A percentile compares a stretch with the other conserved stretches of the same genome.
Evolutionary conservation across 2,888 invertebrate genomes (phyloP).

Genomic region (Thymelicus sylvestris): DNA sequence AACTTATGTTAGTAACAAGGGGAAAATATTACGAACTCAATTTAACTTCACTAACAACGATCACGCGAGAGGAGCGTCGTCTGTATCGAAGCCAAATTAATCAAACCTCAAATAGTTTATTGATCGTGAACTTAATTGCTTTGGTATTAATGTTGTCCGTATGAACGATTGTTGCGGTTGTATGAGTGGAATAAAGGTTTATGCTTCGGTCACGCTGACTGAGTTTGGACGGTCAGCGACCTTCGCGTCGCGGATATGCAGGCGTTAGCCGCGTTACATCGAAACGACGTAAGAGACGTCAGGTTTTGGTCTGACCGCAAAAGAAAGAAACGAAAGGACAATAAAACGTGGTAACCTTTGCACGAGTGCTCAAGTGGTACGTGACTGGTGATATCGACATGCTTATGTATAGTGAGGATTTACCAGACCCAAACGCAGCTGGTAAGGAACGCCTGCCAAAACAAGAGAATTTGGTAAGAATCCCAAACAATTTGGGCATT

Average conservation of each 20-base stretch:
- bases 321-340: constrained; percentile 20
- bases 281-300: constrained; percentile 49
- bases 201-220: constrained; percentile 63
- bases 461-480: too few relatives aligned
- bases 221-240: constrained; percentile 78
- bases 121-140: constrained; percentile 16
- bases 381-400: background rate
- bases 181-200: constrained; percentile 27
- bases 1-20: constrained; percentile 24
- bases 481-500: background rate
- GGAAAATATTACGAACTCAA: constrained; percentile 23
- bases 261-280: constrained; percentile 47
- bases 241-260: constrained; percentile 64
- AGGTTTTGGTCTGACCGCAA: constrained; percentile 23
- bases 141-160: constrained; percentile 16
- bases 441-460: too few relatives aligned
- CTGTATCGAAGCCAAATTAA: constrained; percentile 11
- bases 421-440: background rate
- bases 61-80: constrained; percentile 11
- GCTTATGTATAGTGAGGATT: background rate
- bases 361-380: constrained; percentile 7
- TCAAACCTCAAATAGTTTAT: constrained; percentile 16
- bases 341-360: constrained; percentile 32
- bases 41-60: constrained; percentile 6
- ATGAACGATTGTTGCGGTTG: constrained; percentile 17